Evolutionary conservation across 2,113 vertebrate genomes (phyloP), one percentile per base, ranked within the genome.

Genomic region (Gobius niger): DNA sequence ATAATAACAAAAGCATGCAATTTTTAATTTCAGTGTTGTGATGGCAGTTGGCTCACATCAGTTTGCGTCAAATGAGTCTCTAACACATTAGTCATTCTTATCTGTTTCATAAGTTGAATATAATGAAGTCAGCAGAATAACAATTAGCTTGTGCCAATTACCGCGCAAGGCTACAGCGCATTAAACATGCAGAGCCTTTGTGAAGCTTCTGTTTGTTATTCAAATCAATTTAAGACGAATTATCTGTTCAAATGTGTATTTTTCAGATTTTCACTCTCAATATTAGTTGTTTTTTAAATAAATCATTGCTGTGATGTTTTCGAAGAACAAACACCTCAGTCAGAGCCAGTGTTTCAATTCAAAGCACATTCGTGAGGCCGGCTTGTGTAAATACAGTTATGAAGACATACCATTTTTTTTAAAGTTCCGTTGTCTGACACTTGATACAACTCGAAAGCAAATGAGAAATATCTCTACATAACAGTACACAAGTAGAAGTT

Each of bases 281-380:
- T 50, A 50, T 50, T 50, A 50, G 4, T 15, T 50, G 9, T 14
- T 50, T 50, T 50, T 6, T 50, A 3, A 50, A 50, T 50, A 14
- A 50, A 50, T 50, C 15, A 50, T 14, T 13, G 6, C 47, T 50
- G 47, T 50, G 47, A 12, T 50, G 47, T 50, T 50, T 50, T 50
- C 9, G 5, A 12, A 14, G 47, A 50, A 12, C 47, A 59, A 72
- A 76, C 57, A 18, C 5, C 24, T 77, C 80, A 51, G 67, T 73
- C 11, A 11, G 49, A 61, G 70, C 73, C 49, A n/a, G 44, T 4
- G 53, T 18, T 56, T 47, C 47, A 52, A 67, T 77, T 73, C 65
- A 41, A 14, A 42, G 65, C 68, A 53, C 66, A 70, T 53, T 51
- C 62, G 14, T 54, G 13, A 49, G 72, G 79, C 76, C 47, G 34